Base-by-base conservation (phyloP, 1,140 invertebrate genomes). In the Polyergus mexicanus region DNA sequence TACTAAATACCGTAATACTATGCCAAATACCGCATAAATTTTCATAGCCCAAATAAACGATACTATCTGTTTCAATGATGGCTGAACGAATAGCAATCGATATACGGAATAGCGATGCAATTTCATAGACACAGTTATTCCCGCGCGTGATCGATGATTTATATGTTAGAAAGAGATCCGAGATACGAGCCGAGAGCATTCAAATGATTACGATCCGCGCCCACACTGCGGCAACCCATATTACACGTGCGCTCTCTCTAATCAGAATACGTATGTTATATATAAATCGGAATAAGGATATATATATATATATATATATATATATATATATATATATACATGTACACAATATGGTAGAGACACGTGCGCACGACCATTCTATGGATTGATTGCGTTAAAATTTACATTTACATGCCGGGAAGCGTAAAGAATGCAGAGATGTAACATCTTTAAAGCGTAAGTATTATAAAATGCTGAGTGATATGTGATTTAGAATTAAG, bases 161-260 rank as follows among this genome's bases (percentile, higher is more conserved):
- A 54, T 69, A 54, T 68, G 85, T 56, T 56, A 41, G 75, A 65
- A 65, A 71, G 63, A 89, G 88, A 89, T 89, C 84, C 56, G 58
- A 69, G 88, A 89, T 89, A 89, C 75, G 62, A 63, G 32, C 71
- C 32, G 22, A 69, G 7, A 77, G 87, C 85, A 88, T 89, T 90
- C 85, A 71, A 68, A 65, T 87, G 88, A 90, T 90, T 89, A 89
- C 88, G 86, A 90, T 90, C 85, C 80, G 78, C 88, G 72, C 88
- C 88, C 85, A 90, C 88, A 85, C 11, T 35, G 62, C 32, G 1
- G 32, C 77, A 78, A 77, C 87, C 74, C 85, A 78, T 85, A 81
- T 90, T 78, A 89, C 88, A 89, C 88, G 88, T 84, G 88, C 78
- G 68, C 88, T 60, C 85, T 16, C 47, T 51, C 47, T 89, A 90